These are phyloP conservation scores for Halyomorpha halys DNA, from an alignment of 1,140 invertebrate species.

Conservation along the genomic window DNA sequence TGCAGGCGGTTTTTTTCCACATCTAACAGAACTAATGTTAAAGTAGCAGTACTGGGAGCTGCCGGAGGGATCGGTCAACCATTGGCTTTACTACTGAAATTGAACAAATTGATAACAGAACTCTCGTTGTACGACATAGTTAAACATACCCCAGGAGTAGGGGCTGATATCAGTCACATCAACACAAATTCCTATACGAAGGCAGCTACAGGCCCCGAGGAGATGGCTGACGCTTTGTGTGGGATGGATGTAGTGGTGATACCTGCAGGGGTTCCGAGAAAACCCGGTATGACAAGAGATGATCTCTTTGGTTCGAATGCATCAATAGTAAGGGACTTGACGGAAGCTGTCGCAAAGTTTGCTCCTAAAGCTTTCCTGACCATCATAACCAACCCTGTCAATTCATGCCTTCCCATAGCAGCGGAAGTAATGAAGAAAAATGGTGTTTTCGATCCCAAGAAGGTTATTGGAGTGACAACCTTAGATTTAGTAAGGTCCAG, in stretches of 20 bases:
- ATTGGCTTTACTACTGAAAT: constrained; percentile 88
- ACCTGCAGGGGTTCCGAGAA: constrained; percentile 94
- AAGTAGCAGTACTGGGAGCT: constrained; percentile 78
- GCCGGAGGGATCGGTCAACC: constrained; percentile 97
- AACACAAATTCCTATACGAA: constrained; percentile 75
- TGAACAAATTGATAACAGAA: constrained; percentile 69
- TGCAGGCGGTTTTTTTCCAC: constrained; percentile 9
- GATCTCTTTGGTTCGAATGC: constrained; percentile 99
- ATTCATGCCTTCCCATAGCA: constrained; percentile 96
- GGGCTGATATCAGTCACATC: constrained; percentile 95
- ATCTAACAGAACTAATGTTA: neutral
- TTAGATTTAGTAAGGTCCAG: constrained; percentile 92
- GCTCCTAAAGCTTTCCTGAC: constrained; percentile 87
- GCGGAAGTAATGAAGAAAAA: constrained; percentile 87
- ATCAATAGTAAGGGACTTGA: constrained; percentile 87
- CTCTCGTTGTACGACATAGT: constrained; percentile 91
- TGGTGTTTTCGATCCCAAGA: constrained; percentile 78
- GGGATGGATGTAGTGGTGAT: constrained; percentile 84
- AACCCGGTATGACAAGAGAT: constrained; percentile 91
- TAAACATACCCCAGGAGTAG: constrained; percentile 84
- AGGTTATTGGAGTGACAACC: constrained; percentile 94
- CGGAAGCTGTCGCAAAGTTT: constrained; percentile 62
- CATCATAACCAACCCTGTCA: constrained; percentile 96
- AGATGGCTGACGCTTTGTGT: constrained; percentile 47
- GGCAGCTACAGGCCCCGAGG: constrained; percentile 67